Conservation (phyloP, 1,140 invertebrate species). For the Meloidogyne exigua region DNA sequence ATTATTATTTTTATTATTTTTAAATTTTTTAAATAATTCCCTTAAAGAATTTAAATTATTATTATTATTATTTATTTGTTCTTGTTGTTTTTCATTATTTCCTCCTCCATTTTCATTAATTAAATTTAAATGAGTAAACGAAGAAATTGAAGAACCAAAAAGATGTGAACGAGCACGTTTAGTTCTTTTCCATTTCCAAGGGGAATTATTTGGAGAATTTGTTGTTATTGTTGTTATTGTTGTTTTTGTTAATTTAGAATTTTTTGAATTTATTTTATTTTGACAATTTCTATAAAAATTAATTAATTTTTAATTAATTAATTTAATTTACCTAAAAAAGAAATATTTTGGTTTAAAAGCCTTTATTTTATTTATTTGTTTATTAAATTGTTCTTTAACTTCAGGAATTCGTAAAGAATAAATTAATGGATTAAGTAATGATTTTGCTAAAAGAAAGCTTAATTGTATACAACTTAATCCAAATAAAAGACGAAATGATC, state of each 20-base stretch:
- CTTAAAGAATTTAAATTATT: neutral
- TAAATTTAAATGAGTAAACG: neutral
- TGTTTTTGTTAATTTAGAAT: too few species aligned
- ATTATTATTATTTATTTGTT: neutral
- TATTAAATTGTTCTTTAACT: slow-evolving; percentile 33
- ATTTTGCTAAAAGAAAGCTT: slow-evolving; percentile 49
- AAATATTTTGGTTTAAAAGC: neutral
- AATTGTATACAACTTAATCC: slow-evolving; percentile 46
- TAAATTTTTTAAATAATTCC: neutral
- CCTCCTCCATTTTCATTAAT: too few species aligned
- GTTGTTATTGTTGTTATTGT: neutral
- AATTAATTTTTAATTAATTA: too few species aligned
- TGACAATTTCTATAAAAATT: too few species aligned
- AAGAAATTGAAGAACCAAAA: slow-evolving; percentile 5
- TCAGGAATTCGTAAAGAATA: slow-evolving; percentile 52
- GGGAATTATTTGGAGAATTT: neutral
- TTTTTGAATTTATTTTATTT: too few species aligned
- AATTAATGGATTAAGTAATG: slow-evolving; percentile 52
- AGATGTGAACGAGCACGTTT: slow-evolving; percentile 1
- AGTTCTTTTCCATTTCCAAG: neutral
- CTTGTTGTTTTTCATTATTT: neutral
- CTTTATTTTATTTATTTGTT: neutral
- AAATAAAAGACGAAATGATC: slow-evolving; percentile 45
- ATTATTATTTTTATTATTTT: slow-evolving; percentile 2
- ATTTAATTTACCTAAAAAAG: neutral